phyloP scores from a whole-genome alignment of 2,797 vertebrate genomes.

The Gorsachius magnificus region DNA sequence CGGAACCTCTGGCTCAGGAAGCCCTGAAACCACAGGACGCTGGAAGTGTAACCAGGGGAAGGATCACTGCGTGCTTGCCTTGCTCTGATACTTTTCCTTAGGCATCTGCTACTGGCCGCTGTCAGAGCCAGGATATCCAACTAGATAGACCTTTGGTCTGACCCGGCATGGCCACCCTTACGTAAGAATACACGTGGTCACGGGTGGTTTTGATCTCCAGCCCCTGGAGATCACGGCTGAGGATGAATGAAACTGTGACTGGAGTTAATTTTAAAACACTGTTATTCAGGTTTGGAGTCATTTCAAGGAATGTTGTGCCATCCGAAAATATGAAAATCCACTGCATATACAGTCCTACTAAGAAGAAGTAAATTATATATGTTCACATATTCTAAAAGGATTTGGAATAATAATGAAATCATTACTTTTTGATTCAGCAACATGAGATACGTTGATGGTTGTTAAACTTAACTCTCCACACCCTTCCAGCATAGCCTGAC shows the following conservation, averaged over 20 bases:
- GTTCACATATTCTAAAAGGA: neutral
- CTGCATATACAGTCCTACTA: neutral
- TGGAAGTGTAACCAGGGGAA: neutral
- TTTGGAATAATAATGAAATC: neutral
- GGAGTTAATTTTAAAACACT: neutral
- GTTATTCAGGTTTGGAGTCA: neutral
- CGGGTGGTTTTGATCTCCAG: neutral
- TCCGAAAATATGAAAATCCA: neutral
- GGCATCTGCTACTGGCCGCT: neutral
- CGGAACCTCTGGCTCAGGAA: neutral
- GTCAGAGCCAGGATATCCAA: neutral
- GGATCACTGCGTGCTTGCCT: neutral
- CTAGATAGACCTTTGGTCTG: neutral
- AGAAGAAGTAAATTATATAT: neutral
- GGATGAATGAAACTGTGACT: neutral
- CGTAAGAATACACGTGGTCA: neutral
- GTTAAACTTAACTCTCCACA: neutral
- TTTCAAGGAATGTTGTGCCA: neutral
- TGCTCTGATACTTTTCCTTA: neutral
- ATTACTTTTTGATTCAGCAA: neutral
- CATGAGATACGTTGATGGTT: neutral
- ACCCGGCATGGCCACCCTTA: neutral
- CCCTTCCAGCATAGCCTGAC: neutral
- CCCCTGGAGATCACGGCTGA: neutral
- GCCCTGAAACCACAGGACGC: neutral